Percentiles rank a stretch among this genome's conserved stretches.
Conservation (phyloP, 2,113 vertebrate genomes). For the Hemiprocne comata region DNA sequence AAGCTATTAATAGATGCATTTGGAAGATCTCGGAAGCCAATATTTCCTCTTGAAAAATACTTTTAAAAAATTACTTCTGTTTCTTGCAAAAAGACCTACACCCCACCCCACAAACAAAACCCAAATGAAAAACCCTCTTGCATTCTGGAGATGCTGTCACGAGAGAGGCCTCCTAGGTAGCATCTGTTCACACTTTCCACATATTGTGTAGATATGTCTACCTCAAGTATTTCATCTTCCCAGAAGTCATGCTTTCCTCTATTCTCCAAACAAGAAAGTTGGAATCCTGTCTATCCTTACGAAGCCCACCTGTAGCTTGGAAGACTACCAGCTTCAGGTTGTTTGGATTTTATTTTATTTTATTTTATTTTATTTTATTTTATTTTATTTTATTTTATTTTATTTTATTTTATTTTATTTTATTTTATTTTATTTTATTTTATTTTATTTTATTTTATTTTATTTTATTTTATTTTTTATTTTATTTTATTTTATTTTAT, state of each 20-base stretch:
- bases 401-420: neutral
- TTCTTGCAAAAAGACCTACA: neutral
- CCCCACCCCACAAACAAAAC: neutral
- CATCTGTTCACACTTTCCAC: constrained; percentile 59
- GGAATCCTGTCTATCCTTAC: neutral
- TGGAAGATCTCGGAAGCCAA: neutral
- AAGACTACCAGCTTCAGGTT: neutral
- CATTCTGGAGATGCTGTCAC: neutral
- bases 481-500: neutral
- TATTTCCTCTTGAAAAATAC: neutral
- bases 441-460: neutral
- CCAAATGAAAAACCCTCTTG: neutral
- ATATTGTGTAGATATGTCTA: constrained; percentile 46
- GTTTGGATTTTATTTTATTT: neutral
- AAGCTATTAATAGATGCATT: neutral
- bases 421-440: neutral
- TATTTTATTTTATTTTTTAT: neutral
- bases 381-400: neutral
- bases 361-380: neutral
- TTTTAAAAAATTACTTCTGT: neutral
- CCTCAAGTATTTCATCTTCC: constrained; percentile 31
- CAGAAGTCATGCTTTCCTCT: constrained; percentile 28
- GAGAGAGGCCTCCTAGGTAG: constrained; percentile 26
- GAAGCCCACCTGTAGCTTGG: constrained; percentile 41
- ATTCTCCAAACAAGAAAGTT: constrained; percentile 4